Conservation (phyloP, 2,113 vertebrate genomes). For the Odocoileus virginianus region DNA sequence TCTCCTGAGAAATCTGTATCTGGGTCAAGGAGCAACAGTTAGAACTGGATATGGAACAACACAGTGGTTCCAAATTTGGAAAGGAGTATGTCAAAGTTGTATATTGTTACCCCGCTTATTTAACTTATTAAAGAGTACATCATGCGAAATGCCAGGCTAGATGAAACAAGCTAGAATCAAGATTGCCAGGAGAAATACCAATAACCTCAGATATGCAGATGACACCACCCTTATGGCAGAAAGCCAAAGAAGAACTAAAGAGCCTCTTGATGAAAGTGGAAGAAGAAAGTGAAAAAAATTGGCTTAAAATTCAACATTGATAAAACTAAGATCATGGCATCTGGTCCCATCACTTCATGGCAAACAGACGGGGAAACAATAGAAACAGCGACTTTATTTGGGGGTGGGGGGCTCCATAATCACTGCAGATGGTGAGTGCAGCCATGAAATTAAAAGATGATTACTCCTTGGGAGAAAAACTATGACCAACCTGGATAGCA, state of each 20-base stretch:
- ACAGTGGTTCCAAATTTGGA: not conserved
- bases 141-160: not conserved
- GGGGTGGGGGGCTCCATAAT: not conserved
- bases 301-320: not conserved
- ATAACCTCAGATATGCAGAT: not conserved
- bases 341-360: not conserved
- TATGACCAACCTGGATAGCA: not conserved
- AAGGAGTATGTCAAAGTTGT: not conserved
- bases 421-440: not conserved
- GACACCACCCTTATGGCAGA: not conserved
- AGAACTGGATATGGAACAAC: not conserved
- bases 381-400: not conserved
- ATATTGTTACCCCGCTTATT: not conserved
- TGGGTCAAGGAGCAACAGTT: not conserved
- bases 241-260: not conserved
- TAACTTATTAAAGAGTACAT: not conserved
- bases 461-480: not conserved
- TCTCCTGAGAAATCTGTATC: not conserved
- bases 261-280: not conserved
- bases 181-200: not conserved
- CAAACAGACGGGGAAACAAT: not conserved
- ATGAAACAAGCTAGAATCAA: not conserved
- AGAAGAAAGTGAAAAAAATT: not conserved
- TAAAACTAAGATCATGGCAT: not conserved
- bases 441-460: not conserved